phyloP scores from a whole-genome alignment of 2,113 vertebrate species.

The Brevimyrus niger region DNA sequence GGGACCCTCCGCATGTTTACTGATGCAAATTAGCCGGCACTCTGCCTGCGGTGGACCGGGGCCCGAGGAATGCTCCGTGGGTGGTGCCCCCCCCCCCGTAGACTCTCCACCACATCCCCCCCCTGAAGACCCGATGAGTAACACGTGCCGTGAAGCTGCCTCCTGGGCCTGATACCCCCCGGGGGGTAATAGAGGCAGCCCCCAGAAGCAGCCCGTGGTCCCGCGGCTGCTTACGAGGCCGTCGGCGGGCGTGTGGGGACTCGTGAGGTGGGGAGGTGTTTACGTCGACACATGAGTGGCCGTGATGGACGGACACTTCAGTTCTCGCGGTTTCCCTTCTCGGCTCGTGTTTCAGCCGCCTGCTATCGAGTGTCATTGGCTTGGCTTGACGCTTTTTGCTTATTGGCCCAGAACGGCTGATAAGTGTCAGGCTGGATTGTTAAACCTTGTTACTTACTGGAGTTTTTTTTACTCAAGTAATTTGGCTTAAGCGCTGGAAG shows the following conservation, averaged over 20 bases:
- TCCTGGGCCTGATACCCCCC: neutral
- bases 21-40: constrained; percentile 61
- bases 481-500: neutral
- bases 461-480: neutral
- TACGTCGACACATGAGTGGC: neutral
- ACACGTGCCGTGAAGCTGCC: neutral
- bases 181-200: neutral
- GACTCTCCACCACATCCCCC: neutral
- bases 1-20: constrained; percentile 53
- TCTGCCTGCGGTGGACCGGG: constrained; percentile 47
- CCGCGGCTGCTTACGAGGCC: neutral
- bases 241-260: neutral
- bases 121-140: neutral
- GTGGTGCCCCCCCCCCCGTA: constrained; percentile 32
- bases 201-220: neutral
- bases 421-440: neutral
- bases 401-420: neutral
- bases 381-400: neutral
- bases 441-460: neutral
- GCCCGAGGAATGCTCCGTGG: constrained; percentile 43
- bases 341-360: neutral
- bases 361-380: neutral
- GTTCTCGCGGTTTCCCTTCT: neutral
- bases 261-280: neutral
- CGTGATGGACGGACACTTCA: neutral